Evolutionary conservation across 2,797 vertebrate species (phyloP), one percentile per base, ranked within the genome.

Genomic region (Urosaurus nigricauda): DNA sequence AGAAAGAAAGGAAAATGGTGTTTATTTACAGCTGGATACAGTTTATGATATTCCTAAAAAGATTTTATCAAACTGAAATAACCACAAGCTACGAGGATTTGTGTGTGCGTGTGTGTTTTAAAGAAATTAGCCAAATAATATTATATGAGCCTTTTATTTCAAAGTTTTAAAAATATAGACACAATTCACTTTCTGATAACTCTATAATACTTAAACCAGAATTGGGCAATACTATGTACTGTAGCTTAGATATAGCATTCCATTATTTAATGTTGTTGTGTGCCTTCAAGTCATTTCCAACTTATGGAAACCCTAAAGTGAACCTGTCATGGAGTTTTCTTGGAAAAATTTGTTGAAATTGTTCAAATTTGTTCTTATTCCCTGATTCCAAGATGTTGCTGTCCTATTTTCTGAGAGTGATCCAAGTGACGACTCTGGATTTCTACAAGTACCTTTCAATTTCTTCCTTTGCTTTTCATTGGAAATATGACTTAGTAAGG

Each of bases 41-140:
- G 79, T 86, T 84, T 87, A 92, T 29, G 91, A 47, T 75, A 79
- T 84, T 88, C 60, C 60, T 89, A 60, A 73, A 75, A 85, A 92
- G 86, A 47, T 53, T 43, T 74, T 9, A 71, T 60, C 35, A 37
- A 63, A 77, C 75, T 24, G 47, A 68, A 83, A 70, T n/a, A 83
- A 68, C 17, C 24, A 82, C 75, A 37, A 83, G 71, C 21, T 37
- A 12, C 47, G 74, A 77, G 16, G 24, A 47, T 43, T 3, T 43
- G 43, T 77, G 21, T 35, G 47, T 40, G 5, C 51, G 47, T 7
- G 4, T 51, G 47, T 16, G n/a, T 21, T 21, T 21, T 21, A 63
- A 63, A 58, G 14, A 58, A 19, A 58, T 63, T 65, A 26, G 40
- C 17, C 40, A 78, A 47, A 65, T 5, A 77, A 8, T 24, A 51